Evolutionary conservation across 2,888 invertebrate genomes (phyloP).

Genomic region (Escarpia spicata): DNA sequence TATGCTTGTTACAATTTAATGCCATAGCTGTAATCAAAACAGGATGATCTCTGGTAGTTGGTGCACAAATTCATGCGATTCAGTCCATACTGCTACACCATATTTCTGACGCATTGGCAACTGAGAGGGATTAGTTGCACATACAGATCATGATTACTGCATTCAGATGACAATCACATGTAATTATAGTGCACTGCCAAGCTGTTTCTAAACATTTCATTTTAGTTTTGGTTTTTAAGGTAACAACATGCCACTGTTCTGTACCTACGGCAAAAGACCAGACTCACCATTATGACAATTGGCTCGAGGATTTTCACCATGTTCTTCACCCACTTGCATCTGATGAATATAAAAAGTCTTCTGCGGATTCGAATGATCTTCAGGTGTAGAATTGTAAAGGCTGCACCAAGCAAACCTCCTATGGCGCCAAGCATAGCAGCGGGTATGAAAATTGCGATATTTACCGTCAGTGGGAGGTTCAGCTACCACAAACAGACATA

Average conservation of each 20-base stretch:
- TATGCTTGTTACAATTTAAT: no score
- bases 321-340: slow-evolving; percentile 45
- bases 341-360: slow-evolving; percentile 53
- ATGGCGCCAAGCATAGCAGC: slow-evolving; percentile 61
- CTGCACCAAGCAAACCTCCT: slow-evolving; percentile 63
- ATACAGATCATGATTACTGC: no score
- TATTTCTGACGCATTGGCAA: no score
- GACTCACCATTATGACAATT: slow-evolving; percentile 34
- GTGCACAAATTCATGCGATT: no score
- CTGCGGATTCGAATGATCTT: slow-evolving; percentile 61
- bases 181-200: background rate
- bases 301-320: slow-evolving; percentile 31
- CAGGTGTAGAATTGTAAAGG: slow-evolving; percentile 64
- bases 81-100: no score
- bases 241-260: background rate
- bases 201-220: background rate
- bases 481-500: background rate
- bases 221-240: background rate
- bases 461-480: slow-evolving; percentile 38
- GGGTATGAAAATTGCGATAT: slow-evolving; percentile 64
- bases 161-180: background rate
- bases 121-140: no score
- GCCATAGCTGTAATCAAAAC: no score
- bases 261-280: background rate
- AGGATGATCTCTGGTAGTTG: no score